Conservation (phyloP, 2,113 vertebrate species). For the Pelusios castaneus region DNA sequence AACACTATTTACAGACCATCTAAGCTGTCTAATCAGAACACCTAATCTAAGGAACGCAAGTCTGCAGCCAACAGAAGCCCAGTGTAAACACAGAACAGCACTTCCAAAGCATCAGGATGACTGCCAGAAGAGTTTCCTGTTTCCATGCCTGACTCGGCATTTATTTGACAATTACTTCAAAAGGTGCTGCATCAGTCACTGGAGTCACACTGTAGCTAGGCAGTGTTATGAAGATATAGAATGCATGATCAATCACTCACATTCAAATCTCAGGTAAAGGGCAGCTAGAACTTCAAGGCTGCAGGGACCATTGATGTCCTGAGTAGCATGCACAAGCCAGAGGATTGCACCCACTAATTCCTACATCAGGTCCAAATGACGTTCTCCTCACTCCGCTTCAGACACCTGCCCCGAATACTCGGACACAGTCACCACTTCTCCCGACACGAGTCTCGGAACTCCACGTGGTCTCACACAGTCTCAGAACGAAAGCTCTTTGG, state of each 20-base stretch:
- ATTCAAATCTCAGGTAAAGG: no score
- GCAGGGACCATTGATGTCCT: neutral
- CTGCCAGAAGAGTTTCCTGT: neutral
- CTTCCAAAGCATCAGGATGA: neutral
- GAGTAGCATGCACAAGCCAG: neutral
- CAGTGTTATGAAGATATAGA: fast-evolving
- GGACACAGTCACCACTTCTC: neutral
- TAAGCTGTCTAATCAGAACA: neutral
- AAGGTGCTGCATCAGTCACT: neutral
- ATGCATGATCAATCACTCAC: neutral
- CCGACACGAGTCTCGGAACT: neutral
- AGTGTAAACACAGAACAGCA: neutral
- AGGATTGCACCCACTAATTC: neutral
- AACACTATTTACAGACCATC: neutral
- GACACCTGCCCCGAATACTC: neutral
- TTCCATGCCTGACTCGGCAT: neutral
- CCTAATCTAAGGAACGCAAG: neutral
- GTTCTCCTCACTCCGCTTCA: neutral
- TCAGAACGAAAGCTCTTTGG: neutral
- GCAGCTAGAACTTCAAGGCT: neutral
- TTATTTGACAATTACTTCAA: neutral
- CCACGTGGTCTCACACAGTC: neutral
- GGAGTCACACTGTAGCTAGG: neutral
- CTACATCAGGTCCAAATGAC: neutral
- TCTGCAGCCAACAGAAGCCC: neutral